Evolutionary conservation across 2,888 invertebrate species (phyloP), one percentile per base, ranked within the genome.

Genomic region (Listrodromus nycthemerus): DNA sequence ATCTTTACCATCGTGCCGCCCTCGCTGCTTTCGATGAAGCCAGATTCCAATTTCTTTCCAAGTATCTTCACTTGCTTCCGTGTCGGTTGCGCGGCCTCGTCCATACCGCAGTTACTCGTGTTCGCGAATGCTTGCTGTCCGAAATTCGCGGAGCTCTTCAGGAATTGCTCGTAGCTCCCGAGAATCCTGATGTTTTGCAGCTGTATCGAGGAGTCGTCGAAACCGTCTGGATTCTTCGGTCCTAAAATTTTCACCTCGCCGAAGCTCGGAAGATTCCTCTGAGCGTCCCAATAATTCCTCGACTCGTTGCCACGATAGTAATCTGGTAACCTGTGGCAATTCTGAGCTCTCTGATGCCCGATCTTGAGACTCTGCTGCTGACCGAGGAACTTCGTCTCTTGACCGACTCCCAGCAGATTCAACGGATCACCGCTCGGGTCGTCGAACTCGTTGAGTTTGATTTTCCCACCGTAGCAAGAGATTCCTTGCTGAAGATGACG

Each of bases 51-150:
- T 75, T 89, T 92, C 73, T 90, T 91, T 4, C 91, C 92, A 21
- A 92, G 87, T 19, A 91, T 87, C 71, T 90, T 92, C n/a, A 92
- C 89, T 66, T 92, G 92, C 74, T 90, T 91, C 41, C 89, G 89
- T 37, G 85, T 87, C 1, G 78, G 86, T 13, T 84, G 86, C 21
- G 83, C 76, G 19, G 85, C 86, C 24, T 87, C 70, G 45, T 85
- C 83, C n/a, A 69, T 75, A 10, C 70, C 66, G 80, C 80, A 86
- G 61, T 82, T 82, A n/a, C 37, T 63, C n/a, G 21, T 50, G 3
- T 65, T 77, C 10, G 61, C 10, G 21, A 74, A 73, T 37, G 75
- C 30, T 30, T 84, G 84, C 8, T 79, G 80, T 13, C 79, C 75
- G 48, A 84, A 81, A 16, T 3, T 24, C 33, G 27, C 10, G 19